Evolutionary conservation across 2,113 vertebrate species (phyloP).

Genomic region (Cyprinus carpio): DNA sequence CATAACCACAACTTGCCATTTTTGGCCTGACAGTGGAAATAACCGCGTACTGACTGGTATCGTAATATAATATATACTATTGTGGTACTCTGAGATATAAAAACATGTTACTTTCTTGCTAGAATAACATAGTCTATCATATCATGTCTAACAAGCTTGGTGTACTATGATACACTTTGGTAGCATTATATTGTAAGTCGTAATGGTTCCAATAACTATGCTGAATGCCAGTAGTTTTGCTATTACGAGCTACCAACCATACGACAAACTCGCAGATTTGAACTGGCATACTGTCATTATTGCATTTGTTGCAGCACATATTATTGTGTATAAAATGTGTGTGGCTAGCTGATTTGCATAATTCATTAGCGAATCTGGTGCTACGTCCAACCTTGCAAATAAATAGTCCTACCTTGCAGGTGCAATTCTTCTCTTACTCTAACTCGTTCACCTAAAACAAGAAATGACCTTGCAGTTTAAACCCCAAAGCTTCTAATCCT

Average conservation of each 20-base stretch:
- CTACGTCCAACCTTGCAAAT: neutral
- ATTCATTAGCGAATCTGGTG: neutral
- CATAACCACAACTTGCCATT: too few relatives aligned
- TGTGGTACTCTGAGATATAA: too few relatives aligned
- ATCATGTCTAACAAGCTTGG: neutral
- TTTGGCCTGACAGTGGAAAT: too few relatives aligned
- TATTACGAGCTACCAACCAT: neutral
- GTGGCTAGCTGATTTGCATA: neutral
- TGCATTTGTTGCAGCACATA: neutral
- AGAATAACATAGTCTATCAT: neutral
- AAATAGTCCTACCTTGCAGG: slow-evolving; percentile 5
- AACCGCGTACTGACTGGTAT: too few relatives aligned
- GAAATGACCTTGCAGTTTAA: neutral
- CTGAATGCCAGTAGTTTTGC: neutral
- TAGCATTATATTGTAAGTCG: neutral
- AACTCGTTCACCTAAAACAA: neutral
- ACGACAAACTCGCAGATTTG: neutral
- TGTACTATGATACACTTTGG: neutral
- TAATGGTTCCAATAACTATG: too few relatives aligned
- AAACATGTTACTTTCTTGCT: too few relatives aligned
- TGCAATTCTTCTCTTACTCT: neutral
- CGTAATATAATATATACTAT: too few relatives aligned
- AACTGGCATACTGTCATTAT: neutral
- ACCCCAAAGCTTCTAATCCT: slow-evolving; percentile 12
- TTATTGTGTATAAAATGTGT: neutral